Percentiles rank a stretch among this genome's conserved stretches.
phyloP scores from a whole-genome alignment of 1,140 invertebrate genomes.

The Bombus pascuorum region DNA sequence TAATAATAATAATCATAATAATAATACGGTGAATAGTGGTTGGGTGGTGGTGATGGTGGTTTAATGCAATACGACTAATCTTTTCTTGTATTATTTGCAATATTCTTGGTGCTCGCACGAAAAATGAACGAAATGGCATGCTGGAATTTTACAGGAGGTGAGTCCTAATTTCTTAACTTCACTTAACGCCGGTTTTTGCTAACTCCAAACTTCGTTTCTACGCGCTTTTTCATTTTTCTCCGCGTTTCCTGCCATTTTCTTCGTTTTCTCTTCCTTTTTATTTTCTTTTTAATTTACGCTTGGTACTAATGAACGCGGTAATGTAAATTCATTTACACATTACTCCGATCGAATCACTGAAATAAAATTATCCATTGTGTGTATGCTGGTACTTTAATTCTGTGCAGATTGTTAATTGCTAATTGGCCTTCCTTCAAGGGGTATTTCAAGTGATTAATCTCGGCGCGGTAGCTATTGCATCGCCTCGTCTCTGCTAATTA shows the following conservation, averaged over 20 bases:
- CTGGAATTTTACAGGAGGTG: conserved; percentile 81
- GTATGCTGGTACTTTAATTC: too few relatives aligned
- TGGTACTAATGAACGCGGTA: not conserved
- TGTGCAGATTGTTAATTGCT: not conserved
- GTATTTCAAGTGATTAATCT: not conserved
- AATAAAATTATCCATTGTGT: not conserved
- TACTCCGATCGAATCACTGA: not conserved
- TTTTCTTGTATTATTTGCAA: conserved; percentile 83
- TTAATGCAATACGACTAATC: conserved; percentile 79
- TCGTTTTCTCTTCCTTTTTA: not conserved
- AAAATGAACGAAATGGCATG: conserved; percentile 82
- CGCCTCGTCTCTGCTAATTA: not conserved
- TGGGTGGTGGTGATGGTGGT: conserved; percentile 74
- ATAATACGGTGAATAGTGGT: conserved; percentile 29
- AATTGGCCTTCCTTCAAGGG: conserved; percentile 5
- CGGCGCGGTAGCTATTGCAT: not conserved
- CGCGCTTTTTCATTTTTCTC: not conserved
- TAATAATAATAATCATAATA: conserved; percentile 26
- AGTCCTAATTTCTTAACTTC: conserved; percentile 76
- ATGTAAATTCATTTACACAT: not conserved
- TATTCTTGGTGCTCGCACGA: conserved; percentile 82
- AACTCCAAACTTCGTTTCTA: conserved; percentile 8
- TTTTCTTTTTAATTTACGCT: not conserved
- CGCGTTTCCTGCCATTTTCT: not conserved
- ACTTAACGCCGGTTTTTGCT: conserved; percentile 51